A percentile compares a stretch with the other conserved stretches of the same genome.
Conservation (phyloP, 2,797 vertebrate genomes). For the Urophycis tenuis region DNA sequence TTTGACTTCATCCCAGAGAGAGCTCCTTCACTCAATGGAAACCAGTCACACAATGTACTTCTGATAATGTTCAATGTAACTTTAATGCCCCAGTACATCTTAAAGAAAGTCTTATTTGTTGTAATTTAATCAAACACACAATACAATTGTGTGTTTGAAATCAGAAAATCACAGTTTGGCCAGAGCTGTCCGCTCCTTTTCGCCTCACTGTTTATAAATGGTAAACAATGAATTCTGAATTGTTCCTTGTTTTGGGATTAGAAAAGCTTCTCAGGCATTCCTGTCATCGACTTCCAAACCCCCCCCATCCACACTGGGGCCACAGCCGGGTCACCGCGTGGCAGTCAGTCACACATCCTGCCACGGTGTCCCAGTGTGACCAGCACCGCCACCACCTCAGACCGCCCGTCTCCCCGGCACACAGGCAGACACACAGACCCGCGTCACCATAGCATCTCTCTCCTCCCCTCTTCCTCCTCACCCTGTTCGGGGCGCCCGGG, state of each 20-base stretch:
- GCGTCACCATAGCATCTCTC: constrained; percentile 28
- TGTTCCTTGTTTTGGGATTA: not conserved
- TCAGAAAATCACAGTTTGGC: too few species aligned
- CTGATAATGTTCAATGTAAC: not conserved
- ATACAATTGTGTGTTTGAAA: too few species aligned
- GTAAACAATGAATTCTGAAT: not conserved
- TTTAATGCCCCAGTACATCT: not conserved
- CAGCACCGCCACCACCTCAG: too few species aligned
- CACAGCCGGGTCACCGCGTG: too few species aligned
- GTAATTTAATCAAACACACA: too few species aligned
- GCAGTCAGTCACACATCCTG: too few species aligned
- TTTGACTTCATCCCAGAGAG: too few species aligned
- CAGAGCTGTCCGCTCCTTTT: not conserved
- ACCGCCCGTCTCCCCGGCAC: too few species aligned
- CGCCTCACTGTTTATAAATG: not conserved
- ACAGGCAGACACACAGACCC: not conserved
- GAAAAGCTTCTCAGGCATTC: too few species aligned
- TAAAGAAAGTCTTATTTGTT: not conserved
- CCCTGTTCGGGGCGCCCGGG: not conserved
- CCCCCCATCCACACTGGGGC: too few species aligned
- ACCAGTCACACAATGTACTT: not conserved
- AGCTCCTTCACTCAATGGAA: not conserved
- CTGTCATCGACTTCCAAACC: too few species aligned
- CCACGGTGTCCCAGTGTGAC: too few species aligned
- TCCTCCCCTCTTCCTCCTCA: constrained; percentile 25